Conservation (phyloP, 2,113 vertebrate species). For the Gorsachius goisagi region DNA sequence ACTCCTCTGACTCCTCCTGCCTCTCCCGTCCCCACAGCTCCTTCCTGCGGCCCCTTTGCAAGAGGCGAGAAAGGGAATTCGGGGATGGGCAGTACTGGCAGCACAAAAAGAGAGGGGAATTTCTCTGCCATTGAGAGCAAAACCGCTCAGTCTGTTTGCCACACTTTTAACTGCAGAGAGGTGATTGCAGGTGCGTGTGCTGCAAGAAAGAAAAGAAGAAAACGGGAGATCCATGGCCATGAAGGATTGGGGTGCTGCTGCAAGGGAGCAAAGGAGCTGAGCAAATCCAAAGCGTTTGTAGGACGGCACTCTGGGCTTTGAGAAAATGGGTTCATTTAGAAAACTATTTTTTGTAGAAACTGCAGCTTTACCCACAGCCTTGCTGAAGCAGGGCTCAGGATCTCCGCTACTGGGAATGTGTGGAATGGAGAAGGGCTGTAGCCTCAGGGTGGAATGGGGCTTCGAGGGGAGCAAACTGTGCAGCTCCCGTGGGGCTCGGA, state of each 20-base stretch:
- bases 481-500: not conserved
- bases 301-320: not conserved
- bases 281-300: not conserved
- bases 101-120: not conserved
- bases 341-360: not conserved
- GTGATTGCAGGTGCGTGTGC: rapidly evolving
- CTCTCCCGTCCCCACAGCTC: not conserved
- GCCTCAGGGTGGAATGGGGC: not conserved
- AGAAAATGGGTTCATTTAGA: not conserved
- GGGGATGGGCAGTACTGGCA: not conserved
- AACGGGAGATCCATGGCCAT: not conserved
- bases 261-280: not conserved
- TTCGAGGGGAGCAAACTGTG: not conserved
- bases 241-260: not conserved
- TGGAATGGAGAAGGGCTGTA: not conserved
- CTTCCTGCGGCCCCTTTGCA: not conserved
- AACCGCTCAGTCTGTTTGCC: not conserved
- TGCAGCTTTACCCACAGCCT: not conserved
- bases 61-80: not conserved
- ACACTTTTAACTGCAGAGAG: not conserved
- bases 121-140: not conserved
- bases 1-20: not conserved
- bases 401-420: not conserved
- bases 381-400: not conserved
- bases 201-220: not conserved